phyloP scores from a whole-genome alignment of 2,797 vertebrate genomes.

The Mormyrus proboscirostris region DNA sequence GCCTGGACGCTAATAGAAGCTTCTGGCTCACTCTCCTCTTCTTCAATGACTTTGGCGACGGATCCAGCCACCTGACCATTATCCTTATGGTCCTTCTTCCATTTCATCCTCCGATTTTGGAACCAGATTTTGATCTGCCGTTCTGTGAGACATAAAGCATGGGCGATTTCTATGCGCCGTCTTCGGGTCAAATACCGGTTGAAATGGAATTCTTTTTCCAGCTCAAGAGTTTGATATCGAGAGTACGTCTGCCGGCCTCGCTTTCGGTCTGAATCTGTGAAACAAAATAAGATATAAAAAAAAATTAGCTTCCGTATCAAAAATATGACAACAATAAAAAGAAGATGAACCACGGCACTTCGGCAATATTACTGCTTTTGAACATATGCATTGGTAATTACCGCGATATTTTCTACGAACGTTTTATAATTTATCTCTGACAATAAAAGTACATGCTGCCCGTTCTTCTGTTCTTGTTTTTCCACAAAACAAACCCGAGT shows the following conservation, averaged over 20 bases:
- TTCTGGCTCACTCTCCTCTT: slow-evolving; percentile 37
- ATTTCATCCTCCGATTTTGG: slow-evolving; percentile 86
- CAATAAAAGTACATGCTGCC: neutral
- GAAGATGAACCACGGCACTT: neutral
- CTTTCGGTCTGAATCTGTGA: slow-evolving; percentile 73
- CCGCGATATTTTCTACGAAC: neutral
- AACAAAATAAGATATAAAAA: slow-evolving; percentile 11
- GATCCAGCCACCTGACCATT: slow-evolving; percentile 42
- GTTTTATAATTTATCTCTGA: neutral
- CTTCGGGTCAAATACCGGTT: slow-evolving; percentile 74
- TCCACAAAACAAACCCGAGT: neutral
- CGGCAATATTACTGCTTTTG: neutral
- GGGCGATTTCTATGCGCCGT: slow-evolving; percentile 71
- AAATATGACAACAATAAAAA: neutral
- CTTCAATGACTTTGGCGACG: slow-evolving; percentile 25
- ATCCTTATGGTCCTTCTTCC: slow-evolving; percentile 82
- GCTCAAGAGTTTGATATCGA: slow-evolving; percentile 72
- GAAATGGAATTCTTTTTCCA: slow-evolving; percentile 79
- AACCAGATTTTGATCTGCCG: slow-evolving; percentile 89
- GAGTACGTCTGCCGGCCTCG: slow-evolving; percentile 81
- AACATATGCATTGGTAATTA: neutral
- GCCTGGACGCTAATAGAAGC: slow-evolving; percentile 14
- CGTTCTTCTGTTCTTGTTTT: neutral
- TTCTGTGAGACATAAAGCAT: slow-evolving; percentile 70
- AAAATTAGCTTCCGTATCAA: neutral